Percentiles rank a stretch among this genome's conserved stretches.
Conservation (phyloP, 1,140 invertebrate genomes). For the Stegodyphus dumicola region DNA sequence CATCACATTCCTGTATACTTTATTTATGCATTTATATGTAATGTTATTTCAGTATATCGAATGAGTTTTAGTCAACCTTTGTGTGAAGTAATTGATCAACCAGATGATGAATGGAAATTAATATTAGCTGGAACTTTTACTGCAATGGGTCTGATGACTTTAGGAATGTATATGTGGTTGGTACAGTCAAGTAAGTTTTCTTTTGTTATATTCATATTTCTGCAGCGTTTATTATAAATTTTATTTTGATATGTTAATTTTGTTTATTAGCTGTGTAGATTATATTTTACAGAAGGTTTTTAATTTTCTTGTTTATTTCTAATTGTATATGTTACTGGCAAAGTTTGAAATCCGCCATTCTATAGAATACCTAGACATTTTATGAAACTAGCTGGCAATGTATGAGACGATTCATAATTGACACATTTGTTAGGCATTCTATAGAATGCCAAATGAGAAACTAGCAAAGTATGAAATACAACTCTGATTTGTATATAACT, state of each 20-base stretch:
- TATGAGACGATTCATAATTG: too few species aligned
- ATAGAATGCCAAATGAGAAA: too few species aligned
- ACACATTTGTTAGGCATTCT: too few species aligned
- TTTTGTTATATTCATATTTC: too few species aligned
- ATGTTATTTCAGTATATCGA: conserved; percentile 40
- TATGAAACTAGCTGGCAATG: too few species aligned
- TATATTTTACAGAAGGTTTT: neutral
- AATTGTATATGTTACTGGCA: neutral
- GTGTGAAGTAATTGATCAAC: conserved; percentile 9
- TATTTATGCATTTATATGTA: neutral
- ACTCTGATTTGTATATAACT: too few species aligned
- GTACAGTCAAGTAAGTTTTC: conserved; percentile 8
- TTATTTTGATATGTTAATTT: neutral
- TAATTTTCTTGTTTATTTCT: neutral
- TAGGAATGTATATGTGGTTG: conserved; percentile 40
- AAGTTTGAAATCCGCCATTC: too few species aligned
- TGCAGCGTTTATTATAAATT: neutral
- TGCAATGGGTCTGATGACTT: conserved; percentile 46
- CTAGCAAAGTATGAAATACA: too few species aligned
- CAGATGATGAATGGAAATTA: conserved; percentile 54
- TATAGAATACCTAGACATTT: too few species aligned
- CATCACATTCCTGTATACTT: neutral
- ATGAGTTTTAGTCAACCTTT: conserved; percentile 51
- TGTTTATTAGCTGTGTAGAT: neutral
- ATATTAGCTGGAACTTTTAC: conserved; percentile 52